Percentiles rank a stretch among this genome's conserved stretches.
Conservation (phyloP, 2,797 vertebrate genomes). For the Sebastes iracundus region DNA sequence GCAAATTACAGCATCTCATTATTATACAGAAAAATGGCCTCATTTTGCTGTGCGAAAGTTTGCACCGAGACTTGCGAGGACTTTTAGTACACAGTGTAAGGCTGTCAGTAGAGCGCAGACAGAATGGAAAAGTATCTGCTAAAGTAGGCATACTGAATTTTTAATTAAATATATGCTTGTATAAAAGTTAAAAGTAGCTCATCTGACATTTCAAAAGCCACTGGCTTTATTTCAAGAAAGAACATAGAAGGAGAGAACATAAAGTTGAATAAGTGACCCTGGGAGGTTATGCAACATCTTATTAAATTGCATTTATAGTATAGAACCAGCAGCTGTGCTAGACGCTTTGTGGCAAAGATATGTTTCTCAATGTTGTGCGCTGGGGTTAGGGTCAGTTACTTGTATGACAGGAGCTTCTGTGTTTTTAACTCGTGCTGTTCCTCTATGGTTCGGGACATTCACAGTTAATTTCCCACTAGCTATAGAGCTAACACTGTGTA, state of each 20-base stretch:
- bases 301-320: neutral
- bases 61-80: neutral
- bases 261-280: neutral
- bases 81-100: neutral
- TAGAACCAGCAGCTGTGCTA: neutral
- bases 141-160: neutral
- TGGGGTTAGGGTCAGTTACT: neutral
- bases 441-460: neutral
- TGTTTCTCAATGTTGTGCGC: neutral
- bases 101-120: neutral
- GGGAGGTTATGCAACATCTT: neutral
- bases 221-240: neutral
- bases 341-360: neutral
- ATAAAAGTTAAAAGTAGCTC: slow-evolving; percentile 4
- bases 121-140: neutral
- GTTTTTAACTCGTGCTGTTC: neutral
- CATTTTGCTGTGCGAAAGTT: neutral
- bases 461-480: neutral
- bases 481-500: neutral
- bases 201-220: neutral
- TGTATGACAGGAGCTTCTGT: neutral
- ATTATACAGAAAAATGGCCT: neutral
- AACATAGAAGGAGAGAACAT: neutral
- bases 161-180: neutral
- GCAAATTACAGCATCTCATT: slow-evolving; percentile 41